These are phyloP conservation scores for Nomia melanderi DNA, from an alignment of 1,140 invertebrate genomes.

Conservation along the genomic window DNA sequence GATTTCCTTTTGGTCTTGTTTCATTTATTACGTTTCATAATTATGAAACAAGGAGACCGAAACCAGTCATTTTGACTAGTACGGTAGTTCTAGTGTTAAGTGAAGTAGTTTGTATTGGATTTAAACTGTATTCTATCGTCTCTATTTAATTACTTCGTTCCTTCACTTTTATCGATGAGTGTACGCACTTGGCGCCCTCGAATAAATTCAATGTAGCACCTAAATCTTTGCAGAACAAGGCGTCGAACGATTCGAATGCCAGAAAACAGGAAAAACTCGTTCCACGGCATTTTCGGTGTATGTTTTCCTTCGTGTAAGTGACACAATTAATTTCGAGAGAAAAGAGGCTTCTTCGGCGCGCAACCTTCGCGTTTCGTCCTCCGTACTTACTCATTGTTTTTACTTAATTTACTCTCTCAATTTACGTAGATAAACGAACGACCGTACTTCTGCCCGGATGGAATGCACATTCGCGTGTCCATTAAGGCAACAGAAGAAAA, in stretches of 20 bases:
- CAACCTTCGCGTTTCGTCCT: not conserved
- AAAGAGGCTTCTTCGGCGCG: constrained; percentile 20
- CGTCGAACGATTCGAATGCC: not conserved
- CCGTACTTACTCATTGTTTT: not conserved
- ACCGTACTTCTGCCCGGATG: not conserved
- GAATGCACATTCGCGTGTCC: not conserved
- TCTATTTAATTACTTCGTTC: too few species aligned
- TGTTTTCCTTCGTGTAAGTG: not conserved
- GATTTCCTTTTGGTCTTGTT: too few species aligned
- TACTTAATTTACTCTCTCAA: not conserved
- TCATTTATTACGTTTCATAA: too few species aligned
- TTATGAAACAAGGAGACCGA: too few species aligned
- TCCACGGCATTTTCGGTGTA: not conserved
- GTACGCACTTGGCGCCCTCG: not conserved
- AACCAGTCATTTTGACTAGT: too few species aligned
- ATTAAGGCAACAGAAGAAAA: not conserved
- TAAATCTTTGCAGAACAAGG: not conserved
- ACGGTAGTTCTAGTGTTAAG: too few species aligned
- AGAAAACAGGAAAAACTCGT: constrained; percentile 15
- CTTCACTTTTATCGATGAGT: too few species aligned
- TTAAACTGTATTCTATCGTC: too few species aligned
- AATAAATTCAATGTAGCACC: not conserved
- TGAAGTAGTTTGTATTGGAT: too few species aligned
- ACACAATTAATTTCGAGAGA: constrained; percentile 3
- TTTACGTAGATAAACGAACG: not conserved